phyloP scores from a whole-genome alignment of 2,888 invertebrate genomes.

The Laspeyria flexula region DNA sequence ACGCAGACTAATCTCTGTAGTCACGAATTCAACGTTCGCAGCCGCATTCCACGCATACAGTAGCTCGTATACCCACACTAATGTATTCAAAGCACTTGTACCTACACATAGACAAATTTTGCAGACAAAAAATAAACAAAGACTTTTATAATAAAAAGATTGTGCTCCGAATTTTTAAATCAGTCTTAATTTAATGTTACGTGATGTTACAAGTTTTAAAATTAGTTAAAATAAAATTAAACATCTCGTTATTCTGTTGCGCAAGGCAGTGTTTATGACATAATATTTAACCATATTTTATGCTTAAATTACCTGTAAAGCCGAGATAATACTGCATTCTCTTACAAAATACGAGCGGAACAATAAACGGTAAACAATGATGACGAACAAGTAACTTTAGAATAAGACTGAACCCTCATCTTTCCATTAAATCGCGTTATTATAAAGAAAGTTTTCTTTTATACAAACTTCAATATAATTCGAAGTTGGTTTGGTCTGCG shows the following conservation, averaged over 20 bases:
- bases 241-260: background rate
- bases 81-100: background rate
- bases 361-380: conserved; percentile 39
- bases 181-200: background rate
- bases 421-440: conserved; percentile 60
- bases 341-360: conserved; percentile 10
- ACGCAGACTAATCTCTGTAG: conserved; percentile 54
- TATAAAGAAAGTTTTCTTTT: conserved; percentile 70
- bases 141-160: background rate
- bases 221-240: background rate
- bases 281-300: conserved; percentile 5
- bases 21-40: conserved; percentile 53
- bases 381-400: conserved; percentile 37
- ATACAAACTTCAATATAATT: conserved; percentile 72
- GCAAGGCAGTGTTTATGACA: background rate
- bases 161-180: conserved; percentile 1
- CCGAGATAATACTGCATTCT: conserved; percentile 8
- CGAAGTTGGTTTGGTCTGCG: conserved; percentile 63
- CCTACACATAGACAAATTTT: background rate
- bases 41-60: conserved; percentile 58
- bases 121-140: background rate
- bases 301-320: conserved; percentile 11
- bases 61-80: conserved; percentile 24
- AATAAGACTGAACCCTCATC: conserved; percentile 44
- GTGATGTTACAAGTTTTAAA: background rate